A percentile compares a stretch with the other conserved stretches of the same genome.
Evolutionary conservation across 2,888 invertebrate species (phyloP).

Genomic region (Colletes collaris): DNA sequence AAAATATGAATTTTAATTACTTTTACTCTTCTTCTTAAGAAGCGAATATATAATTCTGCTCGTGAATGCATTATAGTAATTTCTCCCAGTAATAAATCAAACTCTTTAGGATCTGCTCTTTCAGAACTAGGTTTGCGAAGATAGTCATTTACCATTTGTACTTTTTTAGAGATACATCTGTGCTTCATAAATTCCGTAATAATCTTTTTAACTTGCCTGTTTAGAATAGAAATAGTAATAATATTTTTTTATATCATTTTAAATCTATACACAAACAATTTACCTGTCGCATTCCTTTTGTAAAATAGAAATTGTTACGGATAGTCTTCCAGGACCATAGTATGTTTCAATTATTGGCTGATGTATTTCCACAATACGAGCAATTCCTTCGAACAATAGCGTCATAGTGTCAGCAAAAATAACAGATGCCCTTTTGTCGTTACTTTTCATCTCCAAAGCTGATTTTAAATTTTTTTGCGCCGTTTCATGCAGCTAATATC

Average conservation of each 20-base stretch:
- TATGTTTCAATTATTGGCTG: constrained; percentile 95
- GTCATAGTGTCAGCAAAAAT: constrained; percentile 94
- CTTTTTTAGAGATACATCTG: constrained; percentile 87
- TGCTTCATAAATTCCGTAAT: constrained; percentile 89
- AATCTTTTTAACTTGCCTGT: constrained; percentile 85
- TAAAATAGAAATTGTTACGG: constrained; percentile 88
- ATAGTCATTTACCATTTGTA: constrained; percentile 86
- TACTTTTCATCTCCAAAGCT: constrained; percentile 86
- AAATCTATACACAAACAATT: constrained; percentile 65
- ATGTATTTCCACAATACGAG: constrained; percentile 92
- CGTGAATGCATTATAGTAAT: constrained; percentile 95
- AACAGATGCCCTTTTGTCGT: constrained; percentile 89
- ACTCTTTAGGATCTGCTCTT: constrained; percentile 90
- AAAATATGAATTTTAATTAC: constrained; percentile 83
- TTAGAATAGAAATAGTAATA: constrained; percentile 11
- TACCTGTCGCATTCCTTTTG: constrained; percentile 92
- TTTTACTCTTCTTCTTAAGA: constrained; percentile 90
- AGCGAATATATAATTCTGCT: constrained; percentile 95
- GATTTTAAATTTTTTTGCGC: constrained; percentile 89
- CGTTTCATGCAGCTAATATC: constrained; percentile 85
- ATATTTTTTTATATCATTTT: constrained; percentile 1
- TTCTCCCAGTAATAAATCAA: constrained; percentile 95
- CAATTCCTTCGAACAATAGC: constrained; percentile 92
- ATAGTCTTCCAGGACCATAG: constrained; percentile 91
- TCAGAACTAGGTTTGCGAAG: constrained; percentile 84